These are phyloP conservation scores for Lepus americanus DNA, from an alignment of 2,113 vertebrate species.

Conservation along the genomic window DNA sequence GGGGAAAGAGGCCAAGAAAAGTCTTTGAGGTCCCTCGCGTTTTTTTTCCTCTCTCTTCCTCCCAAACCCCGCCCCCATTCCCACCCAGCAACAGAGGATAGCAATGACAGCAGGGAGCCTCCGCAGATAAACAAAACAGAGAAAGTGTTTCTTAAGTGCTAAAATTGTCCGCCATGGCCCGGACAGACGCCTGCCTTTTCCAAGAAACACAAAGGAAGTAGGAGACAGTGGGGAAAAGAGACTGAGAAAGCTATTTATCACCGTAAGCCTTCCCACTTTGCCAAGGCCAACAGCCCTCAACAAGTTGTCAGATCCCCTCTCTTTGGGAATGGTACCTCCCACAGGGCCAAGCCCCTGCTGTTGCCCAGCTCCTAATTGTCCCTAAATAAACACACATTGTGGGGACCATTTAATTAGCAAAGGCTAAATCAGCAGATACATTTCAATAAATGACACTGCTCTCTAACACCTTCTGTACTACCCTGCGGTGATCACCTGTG, in stretches of 20 bases:
- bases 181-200: constrained; percentile 24
- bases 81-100: background rate
- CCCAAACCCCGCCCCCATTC: background rate
- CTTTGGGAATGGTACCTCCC: constrained; percentile 46
- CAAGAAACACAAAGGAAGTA: constrained; percentile 55
- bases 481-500: constrained; percentile 74
- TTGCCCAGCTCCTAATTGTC: constrained; percentile 65
- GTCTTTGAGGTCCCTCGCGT: constrained; percentile 16
- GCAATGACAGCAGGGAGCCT: background rate
- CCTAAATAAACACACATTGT: constrained; percentile 70
- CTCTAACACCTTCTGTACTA: constrained; percentile 68
- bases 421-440: constrained; percentile 74
- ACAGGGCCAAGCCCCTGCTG: constrained; percentile 37
- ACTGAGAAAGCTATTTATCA: constrained; percentile 51
- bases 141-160: constrained; percentile 65
- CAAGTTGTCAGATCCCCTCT: constrained; percentile 30
- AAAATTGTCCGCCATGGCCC: constrained; percentile 40
- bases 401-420: constrained; percentile 75
- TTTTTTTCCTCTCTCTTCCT: constrained; percentile 63
- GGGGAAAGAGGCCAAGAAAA: constrained; percentile 12
- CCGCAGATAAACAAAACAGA: constrained; percentile 62
- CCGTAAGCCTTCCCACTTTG: constrained; percentile 36
- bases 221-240: background rate
- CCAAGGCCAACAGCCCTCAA: constrained; percentile 43
- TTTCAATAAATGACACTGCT: constrained; percentile 79